A percentile compares a stretch with the other conserved stretches of the same genome.
phyloP scores from a whole-genome alignment of 2,797 vertebrate genomes.

The Meriones psammophilus region DNA sequence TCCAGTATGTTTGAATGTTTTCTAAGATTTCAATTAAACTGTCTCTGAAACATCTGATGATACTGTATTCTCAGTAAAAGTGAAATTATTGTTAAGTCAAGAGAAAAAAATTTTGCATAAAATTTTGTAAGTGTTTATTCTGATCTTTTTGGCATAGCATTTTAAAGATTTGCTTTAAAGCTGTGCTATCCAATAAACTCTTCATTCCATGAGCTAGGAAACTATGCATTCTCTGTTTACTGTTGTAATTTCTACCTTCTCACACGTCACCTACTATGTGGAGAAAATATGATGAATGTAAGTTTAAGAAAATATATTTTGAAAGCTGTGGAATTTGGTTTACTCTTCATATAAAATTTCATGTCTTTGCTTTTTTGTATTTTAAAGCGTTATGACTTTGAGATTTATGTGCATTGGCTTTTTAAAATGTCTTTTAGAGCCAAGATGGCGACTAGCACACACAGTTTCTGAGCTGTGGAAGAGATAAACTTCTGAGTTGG shows the following conservation, averaged over 20 bases:
- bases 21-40: constrained; percentile 67
- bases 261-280: background rate
- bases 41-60: background rate
- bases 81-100: background rate
- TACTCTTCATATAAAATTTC: background rate
- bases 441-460: too few species aligned
- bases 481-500: too few species aligned
- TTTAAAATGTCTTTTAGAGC: background rate
- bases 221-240: background rate
- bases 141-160: background rate
- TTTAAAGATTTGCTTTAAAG: background rate
- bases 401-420: constrained; percentile 39
- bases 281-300: background rate
- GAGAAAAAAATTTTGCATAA: background rate
- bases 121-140: background rate
- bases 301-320: background rate
- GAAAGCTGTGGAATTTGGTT: background rate
- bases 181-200: background rate
- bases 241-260: background rate
- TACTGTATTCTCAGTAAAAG: background rate
- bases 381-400: constrained; percentile 41
- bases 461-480: too few species aligned
- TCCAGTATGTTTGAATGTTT: background rate
- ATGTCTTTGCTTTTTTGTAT: background rate
- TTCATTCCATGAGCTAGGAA: background rate